These are phyloP conservation scores for Cheilosia pagana DNA, from an alignment of 2,888 invertebrate species.

Conservation along the genomic window DNA sequence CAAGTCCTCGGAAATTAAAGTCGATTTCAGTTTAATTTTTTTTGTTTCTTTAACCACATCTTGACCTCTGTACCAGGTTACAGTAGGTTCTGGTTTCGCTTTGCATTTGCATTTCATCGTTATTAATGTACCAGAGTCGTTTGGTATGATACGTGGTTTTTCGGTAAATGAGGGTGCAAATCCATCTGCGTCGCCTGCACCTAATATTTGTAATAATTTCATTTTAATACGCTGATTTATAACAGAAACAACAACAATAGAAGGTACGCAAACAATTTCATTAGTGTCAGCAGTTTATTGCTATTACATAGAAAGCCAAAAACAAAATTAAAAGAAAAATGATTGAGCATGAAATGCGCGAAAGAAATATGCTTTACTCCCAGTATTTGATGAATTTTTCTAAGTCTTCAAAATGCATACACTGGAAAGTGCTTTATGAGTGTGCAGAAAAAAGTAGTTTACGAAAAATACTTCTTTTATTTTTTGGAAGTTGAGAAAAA, in stretches of 20 bases:
- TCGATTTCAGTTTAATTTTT: slow-evolving; percentile 92
- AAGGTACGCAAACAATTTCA: slow-evolving; percentile 63
- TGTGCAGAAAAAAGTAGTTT: neutral
- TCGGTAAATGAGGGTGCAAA: slow-evolving; percentile 98
- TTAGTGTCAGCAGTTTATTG: slow-evolving; percentile 55
- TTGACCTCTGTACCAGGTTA: slow-evolving; percentile 97
- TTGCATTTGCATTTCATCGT: slow-evolving; percentile 98
- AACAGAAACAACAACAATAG: slow-evolving; percentile 7
- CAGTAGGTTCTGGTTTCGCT: slow-evolving; percentile 96
- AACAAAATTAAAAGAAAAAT: slow-evolving; percentile 35
- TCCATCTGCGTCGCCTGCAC: slow-evolving; percentile 94
- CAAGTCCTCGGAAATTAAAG: slow-evolving; percentile 91
- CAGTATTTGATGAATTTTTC: slow-evolving; percentile 42
- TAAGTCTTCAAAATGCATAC: slow-evolving; percentile 6
- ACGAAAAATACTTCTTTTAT: neutral
- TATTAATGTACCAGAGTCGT: slow-evolving; percentile 97
- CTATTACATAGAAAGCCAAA: slow-evolving; percentile 61
- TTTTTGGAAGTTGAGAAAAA: slow-evolving; percentile 1
- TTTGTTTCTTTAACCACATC: slow-evolving; percentile 92
- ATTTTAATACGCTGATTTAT: slow-evolving; percentile 30
- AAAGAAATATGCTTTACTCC: slow-evolving; percentile 42
- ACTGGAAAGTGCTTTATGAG: neutral
- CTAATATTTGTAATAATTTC: slow-evolving; percentile 84
- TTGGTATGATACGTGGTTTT: slow-evolving; percentile 99
- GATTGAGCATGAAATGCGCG: slow-evolving; percentile 60